Percentiles rank a stretch among this genome's conserved stretches.
These are phyloP conservation scores for Drosophila gaucha DNA, from an alignment of 2,888 invertebrate species.

Conservation along the genomic window DNA sequence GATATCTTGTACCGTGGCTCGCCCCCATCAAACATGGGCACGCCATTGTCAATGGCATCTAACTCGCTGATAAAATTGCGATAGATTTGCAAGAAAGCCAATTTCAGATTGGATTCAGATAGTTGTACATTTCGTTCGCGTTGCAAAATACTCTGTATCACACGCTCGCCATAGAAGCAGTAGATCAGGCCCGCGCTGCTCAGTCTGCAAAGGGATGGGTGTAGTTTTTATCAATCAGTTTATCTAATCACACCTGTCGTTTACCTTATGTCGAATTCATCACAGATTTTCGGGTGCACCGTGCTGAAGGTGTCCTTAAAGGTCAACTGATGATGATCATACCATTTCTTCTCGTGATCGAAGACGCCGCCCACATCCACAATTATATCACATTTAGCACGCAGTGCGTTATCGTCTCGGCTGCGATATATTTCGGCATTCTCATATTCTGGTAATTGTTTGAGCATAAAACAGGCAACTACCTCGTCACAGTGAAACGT, in stretches of 20 bases:
- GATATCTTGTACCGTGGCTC: conserved; percentile 91
- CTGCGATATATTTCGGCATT: conserved; percentile 92
- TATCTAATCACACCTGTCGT: neutral
- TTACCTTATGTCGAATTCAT: conserved; percentile 87
- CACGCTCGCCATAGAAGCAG: conserved; percentile 93
- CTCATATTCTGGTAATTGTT: conserved; percentile 91
- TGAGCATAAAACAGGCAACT: conserved; percentile 96
- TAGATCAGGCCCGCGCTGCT: conserved; percentile 98
- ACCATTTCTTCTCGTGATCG: conserved; percentile 90
- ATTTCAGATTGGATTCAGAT: conserved; percentile 86
- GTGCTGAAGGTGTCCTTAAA: conserved; percentile 89
- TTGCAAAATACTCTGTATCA: conserved; percentile 88
- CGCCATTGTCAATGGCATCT: conserved; percentile 99
- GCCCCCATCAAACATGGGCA: conserved; percentile 91
- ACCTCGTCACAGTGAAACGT: conserved; percentile 83
- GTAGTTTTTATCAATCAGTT: neutral
- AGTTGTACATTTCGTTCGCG: conserved; percentile 84
- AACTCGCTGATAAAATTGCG: conserved; percentile 95
- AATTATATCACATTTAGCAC: conserved; percentile 93
- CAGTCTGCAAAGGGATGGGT: conserved; percentile 86
- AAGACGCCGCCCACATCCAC: conserved; percentile 97
- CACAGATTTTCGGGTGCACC: conserved; percentile 87
- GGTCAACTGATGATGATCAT: conserved; percentile 97
- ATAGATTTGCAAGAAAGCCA: conserved; percentile 91
- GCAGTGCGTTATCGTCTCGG: conserved; percentile 87